Base-by-base conservation (phyloP, 1,140 invertebrate species). In the Solen grandis region DNA sequence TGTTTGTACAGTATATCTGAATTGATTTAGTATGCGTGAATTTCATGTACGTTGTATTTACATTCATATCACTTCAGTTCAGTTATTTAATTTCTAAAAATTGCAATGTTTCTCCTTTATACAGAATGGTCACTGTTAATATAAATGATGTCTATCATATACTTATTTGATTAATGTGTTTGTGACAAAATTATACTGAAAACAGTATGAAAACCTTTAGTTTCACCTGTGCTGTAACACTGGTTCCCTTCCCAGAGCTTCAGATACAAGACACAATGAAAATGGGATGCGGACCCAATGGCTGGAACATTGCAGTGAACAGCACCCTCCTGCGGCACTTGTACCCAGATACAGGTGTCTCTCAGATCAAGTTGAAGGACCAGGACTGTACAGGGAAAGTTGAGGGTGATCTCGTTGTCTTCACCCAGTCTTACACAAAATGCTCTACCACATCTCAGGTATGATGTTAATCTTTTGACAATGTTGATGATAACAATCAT, bases 261-360 rank as follows among this genome's bases (percentile, higher is more conserved):
- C 4, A 36, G 8, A 52, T 80, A 10, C 65, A 63, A n/a, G 77
- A 80, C 46, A 35, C 77, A 14, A 1, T 80, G 1, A 19, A 38
- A 5, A 59, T 80, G 57, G 41, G 22, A 13, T 80, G 77, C 33
- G 46, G 66, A 29, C 77, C 77, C 1, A 29, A 41, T 2, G 68
- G 77, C 10, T 80, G 77, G 77, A 36, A 70, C n/a, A 46, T 80
- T 0, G 59, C 59, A 19, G 68, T 80, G 25, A 80, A 80, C 57
- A 13, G 50, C 5, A 72, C 77, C 5, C 10, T 65, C n/a, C 35
- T 80, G 31, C 38, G 77, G 1, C 27, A 62, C 4, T 25, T 80
- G 19, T 72, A 70, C 41, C 57, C 77, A 1, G 68, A 80, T n/a
- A 72, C 60, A 5, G 77, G 46, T 2, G 77, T 80, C 10, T 80